A percentile compares a stretch with the other conserved stretches of the same genome.
Evolutionary conservation across 92 coral and sea anemone species (phyloP).

Genomic region (Meandrina meandrites): DNA sequence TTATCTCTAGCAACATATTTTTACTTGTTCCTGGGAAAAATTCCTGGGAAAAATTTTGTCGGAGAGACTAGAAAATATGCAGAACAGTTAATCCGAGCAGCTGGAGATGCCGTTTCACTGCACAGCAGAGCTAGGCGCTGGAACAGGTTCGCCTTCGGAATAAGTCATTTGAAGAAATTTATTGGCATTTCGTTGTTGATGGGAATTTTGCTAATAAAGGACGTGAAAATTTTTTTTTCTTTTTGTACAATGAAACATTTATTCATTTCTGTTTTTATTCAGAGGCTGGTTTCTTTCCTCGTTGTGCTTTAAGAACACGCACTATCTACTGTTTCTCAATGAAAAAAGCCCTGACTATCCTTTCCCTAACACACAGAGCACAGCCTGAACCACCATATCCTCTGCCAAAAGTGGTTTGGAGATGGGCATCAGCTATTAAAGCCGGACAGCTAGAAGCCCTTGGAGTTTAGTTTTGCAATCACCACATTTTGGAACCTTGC

Average conservation of each 20-base stretch:
- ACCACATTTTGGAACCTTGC: constrained; percentile 98
- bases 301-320: constrained; percentile 95
- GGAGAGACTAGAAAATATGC: too few relatives aligned
- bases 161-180: too few relatives aligned
- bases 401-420: constrained; percentile 86
- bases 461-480: constrained; percentile 88
- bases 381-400: constrained; percentile 99
- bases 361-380: constrained; percentile 90
- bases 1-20: too few relatives aligned
- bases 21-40: too few relatives aligned
- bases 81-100: too few relatives aligned
- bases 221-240: too few relatives aligned
- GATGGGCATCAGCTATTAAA: constrained; percentile 87
- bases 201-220: too few relatives aligned
- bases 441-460: constrained; percentile 95
- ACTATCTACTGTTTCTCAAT: constrained; percentile 99
- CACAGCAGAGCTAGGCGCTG: too few relatives aligned
- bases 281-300: constrained; percentile 79
- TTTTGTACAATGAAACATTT: constrained; percentile 69
- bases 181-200: too few relatives aligned
- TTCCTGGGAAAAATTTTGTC: too few relatives aligned
- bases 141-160: too few relatives aligned
- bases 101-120: too few relatives aligned
- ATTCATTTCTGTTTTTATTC: constrained; percentile 46
- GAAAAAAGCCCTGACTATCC: constrained; percentile 98